Evolutionary conservation across 2,797 vertebrate genomes (phyloP).

Genomic region (Gephyroberyx darwinii): DNA sequence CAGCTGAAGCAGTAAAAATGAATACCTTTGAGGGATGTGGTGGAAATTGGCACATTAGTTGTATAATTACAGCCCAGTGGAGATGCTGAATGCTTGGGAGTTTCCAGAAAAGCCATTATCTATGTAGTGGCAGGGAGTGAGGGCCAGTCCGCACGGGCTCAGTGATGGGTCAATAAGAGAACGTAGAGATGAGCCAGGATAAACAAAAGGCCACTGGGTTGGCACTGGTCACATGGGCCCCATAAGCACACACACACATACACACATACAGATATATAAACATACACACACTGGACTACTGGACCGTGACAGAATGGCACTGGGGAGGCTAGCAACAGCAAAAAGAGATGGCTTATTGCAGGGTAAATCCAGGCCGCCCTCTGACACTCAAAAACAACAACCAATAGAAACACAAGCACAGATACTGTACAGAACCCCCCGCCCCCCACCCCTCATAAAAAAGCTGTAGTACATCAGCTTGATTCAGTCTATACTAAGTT

Average conservation of each 20-base stretch:
- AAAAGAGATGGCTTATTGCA: constrained; percentile 62
- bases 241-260: constrained; percentile 27
- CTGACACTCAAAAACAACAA: constrained; percentile 7
- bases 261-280: constrained; percentile 58
- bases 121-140: constrained; percentile 37
- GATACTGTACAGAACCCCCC: too few species aligned
- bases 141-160: constrained; percentile 41
- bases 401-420: too few species aligned
- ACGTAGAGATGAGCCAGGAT: constrained; percentile 36
- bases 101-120: constrained; percentile 70
- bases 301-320: constrained; percentile 60
- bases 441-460: too few species aligned
- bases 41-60: constrained; percentile 55
- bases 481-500: too few species aligned
- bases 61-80: constrained; percentile 61
- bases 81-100: constrained; percentile 44
- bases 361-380: constrained; percentile 25
- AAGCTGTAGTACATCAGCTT: too few species aligned
- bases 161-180: constrained; percentile 60
- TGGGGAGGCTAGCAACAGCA: constrained; percentile 54
- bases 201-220: constrained; percentile 32
- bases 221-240: constrained; percentile 31
- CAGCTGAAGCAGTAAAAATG: constrained; percentile 33
- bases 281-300: constrained; percentile 49
- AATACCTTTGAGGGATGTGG: constrained; percentile 45